A percentile compares a stretch with the other conserved stretches of the same genome.
phyloP scores from a whole-genome alignment of 2,113 vertebrate genomes.

The Cryptomyrus ogoouensis region DNA sequence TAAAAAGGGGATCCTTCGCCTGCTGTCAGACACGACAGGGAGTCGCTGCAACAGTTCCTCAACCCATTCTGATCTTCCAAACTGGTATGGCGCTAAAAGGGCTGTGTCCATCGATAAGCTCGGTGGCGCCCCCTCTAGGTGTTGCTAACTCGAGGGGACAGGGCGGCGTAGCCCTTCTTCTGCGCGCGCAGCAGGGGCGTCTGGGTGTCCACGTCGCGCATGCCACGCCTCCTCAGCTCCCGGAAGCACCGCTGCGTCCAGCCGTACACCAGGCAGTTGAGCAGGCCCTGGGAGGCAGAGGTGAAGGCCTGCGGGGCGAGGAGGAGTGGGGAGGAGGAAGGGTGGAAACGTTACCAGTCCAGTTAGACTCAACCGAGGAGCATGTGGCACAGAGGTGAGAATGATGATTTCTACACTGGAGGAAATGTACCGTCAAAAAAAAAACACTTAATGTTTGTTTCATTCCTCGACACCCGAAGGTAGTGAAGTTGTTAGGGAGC shows the following conservation, averaged over 20 bases:
- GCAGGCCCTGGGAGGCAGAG: conserved; percentile 79
- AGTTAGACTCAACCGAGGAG: neutral
- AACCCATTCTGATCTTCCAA: neutral
- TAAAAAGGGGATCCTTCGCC: neutral
- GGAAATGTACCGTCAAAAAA: neutral
- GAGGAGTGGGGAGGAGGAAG: neutral
- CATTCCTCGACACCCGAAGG: neutral
- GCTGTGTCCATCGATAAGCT: neutral
- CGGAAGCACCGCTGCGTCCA: conserved; percentile 70
- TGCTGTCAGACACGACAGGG: too few relatives aligned
- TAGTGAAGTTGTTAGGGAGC: neutral
- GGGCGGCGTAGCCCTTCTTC: conserved; percentile 60
- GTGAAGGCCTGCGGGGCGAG: conserved; percentile 66
- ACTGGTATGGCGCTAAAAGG: neutral
- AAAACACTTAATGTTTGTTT: neutral
- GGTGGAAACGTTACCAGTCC: neutral
- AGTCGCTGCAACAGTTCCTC: neutral
- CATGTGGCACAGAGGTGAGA: neutral
- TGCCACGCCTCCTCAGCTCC: conserved; percentile 47
- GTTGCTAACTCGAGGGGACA: neutral
- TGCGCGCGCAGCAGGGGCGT: conserved; percentile 81
- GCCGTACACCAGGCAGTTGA: conserved; percentile 78
- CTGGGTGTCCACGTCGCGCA: conserved; percentile 72
- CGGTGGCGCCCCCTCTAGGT: neutral
- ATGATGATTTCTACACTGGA: neutral